Percentiles rank a stretch among this genome's conserved stretches.
These are phyloP conservation scores for Acholoe squamosa DNA, from an alignment of 2,888 invertebrate genomes.

Conservation along the genomic window DNA sequence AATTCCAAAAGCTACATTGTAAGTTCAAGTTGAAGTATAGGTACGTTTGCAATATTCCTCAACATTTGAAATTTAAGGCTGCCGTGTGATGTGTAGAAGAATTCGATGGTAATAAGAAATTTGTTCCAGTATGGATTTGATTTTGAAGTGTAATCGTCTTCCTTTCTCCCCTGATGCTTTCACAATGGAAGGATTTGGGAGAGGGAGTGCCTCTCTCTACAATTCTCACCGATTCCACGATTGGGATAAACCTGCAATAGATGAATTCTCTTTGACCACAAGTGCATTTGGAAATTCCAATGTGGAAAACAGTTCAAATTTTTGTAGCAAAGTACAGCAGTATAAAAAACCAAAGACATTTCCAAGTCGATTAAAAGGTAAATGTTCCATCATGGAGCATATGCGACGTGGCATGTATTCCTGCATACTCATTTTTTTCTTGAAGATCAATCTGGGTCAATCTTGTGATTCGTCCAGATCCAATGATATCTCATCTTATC, in stretches of 20 bases:
- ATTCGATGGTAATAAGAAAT: no score
- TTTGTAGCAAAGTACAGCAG: neutral
- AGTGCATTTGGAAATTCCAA: neutral
- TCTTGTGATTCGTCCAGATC: no score
- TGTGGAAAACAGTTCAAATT: neutral
- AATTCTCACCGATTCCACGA: neutral
- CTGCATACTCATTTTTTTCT: no score
- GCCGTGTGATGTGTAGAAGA: no score
- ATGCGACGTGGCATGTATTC: no score
- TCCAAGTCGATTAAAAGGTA: neutral
- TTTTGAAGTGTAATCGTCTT: neutral
- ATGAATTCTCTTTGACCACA: neutral
- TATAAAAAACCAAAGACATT: neutral
- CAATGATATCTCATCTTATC: no score
- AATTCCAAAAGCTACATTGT: no score
- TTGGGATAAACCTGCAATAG: neutral
- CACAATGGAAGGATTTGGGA: slow-evolving; percentile 4
- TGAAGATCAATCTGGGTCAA: no score
- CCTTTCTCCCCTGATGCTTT: slow-evolving; percentile 67
- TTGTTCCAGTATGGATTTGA: no score
- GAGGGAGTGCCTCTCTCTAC: neutral
- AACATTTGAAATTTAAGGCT: no score
- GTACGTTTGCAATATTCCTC: no score
- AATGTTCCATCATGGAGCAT: neutral
- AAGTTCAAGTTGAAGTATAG: no score